These are phyloP conservation scores for Podargus strigoides DNA, from an alignment of 2,797 vertebrate genomes.

Conservation along the genomic window DNA sequence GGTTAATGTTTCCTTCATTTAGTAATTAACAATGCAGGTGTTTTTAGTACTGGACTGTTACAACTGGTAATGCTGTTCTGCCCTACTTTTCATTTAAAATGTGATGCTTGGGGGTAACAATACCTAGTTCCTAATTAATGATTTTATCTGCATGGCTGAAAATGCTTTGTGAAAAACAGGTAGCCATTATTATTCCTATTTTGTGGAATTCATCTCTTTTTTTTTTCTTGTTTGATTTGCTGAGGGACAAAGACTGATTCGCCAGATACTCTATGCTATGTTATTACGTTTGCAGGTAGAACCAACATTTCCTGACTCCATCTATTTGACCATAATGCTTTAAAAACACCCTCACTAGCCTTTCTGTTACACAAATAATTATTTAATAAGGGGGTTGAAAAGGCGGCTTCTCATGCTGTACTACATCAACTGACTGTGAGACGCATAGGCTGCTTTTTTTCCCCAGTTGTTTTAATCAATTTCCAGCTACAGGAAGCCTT, in stretches of 20 bases:
- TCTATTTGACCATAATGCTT: neutral
- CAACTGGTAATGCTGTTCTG: neutral
- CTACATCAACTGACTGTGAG: neutral
- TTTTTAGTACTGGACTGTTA: neutral
- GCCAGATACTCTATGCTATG: rapidly evolving
- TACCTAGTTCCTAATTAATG: neutral
- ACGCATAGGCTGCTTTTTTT: neutral
- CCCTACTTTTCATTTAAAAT: neutral
- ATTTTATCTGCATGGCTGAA: neutral
- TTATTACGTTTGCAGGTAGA: neutral
- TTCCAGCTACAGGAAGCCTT: neutral
- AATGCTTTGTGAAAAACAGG: neutral
- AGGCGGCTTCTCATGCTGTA: neutral
- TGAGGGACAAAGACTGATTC: neutral
- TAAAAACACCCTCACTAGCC: neutral
- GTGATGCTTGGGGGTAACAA: neutral
- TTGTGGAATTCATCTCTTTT: neutral
- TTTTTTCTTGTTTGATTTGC: neutral
- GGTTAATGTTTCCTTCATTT: neutral
- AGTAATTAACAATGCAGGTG: neutral
- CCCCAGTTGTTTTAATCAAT: neutral
- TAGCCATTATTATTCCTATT: neutral
- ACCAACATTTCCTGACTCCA: neutral
- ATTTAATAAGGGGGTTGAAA: neutral
- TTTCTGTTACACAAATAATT: neutral